Base-by-base conservation (phyloP, 2,113 vertebrate species). In the Myrmecobius fasciatus region DNA sequence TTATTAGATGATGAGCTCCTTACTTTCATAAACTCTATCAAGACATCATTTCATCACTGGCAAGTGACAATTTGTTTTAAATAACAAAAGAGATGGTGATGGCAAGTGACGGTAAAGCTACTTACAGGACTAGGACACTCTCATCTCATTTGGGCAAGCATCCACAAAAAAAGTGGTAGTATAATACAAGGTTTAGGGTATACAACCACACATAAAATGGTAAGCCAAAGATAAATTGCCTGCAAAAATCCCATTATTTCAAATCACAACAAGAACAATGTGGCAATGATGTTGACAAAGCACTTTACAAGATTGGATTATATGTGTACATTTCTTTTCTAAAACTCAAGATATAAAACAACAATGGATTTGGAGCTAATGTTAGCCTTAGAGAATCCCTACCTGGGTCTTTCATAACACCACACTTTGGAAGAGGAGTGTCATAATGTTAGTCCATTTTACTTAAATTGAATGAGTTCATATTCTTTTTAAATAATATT, bases 251-350 rank as follows among this genome's bases (percentile, higher is more conserved):
- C 98, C 96, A 95, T 90, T 91, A 95, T 54, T 96, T 96, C 94
- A 52, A 51, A 47, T 96, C 94, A 94, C 93, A 96, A 97, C 96
- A 36, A 49, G 96, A 97, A 94, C 1, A 96, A 54, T 12, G 48
- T 48, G 97, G 96, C 97, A 96, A 94, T 28, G 96, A 97, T 96
- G 97, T 89, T 97, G 98, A 98, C 97, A 98, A 97, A 97, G 97
- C 95, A 95, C 97, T 95, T 94, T 91, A 97, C 94, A 94, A 95
- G 97, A 96, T 93, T 93, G 49, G 67, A 60, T 94, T 89, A 53
- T 52, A 96, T 91, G 91, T 94, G 95, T 67, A 93, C 2, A 1
- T 52, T 98, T 90, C 97, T 94, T 94, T 96, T 90, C 97, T 92
- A 91, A 17, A 94, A 96, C 67, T 90, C 96, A 89, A 95, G 94